Evolutionary conservation across 2,888 invertebrate species (phyloP), one percentile per base, ranked within the genome.

Genomic region (Ectobius pallidus): DNA sequence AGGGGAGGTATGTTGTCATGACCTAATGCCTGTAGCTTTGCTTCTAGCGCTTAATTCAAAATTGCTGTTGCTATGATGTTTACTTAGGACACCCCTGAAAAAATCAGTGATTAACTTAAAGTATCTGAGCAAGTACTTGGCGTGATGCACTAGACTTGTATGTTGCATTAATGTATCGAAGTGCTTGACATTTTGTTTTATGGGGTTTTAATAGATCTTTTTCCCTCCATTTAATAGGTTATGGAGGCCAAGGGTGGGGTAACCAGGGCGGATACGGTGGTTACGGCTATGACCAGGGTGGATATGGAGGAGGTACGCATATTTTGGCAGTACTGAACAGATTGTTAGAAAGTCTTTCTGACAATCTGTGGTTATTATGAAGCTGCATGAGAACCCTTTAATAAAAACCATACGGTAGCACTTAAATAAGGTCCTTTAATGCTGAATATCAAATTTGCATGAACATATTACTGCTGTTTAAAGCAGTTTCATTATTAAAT

Each of bases 231-330:
- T 49, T 27, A 27, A 62, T 71, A 73, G 73, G 74, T 71, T 76
- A 74, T 70, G 87, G 88, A 79, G 86, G 88, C 73, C 88, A 88
- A 82, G 88, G 88, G 46, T 81, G 80, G 77, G 80, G 81, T 65
- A 79, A 83, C 72, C 88, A 89, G 80, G 87, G 88, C 77, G 89
- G 90, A 79, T 89, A 89, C 80, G 89, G 86, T 78, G 87, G 91
- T 79, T 91, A 91, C 83, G 91, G 92, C 77, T 80, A 81, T 72
- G 80, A 81, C 78, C 89, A 90, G 83, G 89, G 89, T 82, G 91
- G 91, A 81, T 92, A 92, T 84, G 87, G 78, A 73, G 78, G 78
- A 73, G 78, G 78, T 58, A 58, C 58, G 58, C 58, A 58, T 34
- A 30, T 58, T 14, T 30, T 30, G 20, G 52, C 25, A 22, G 25